Evolutionary conservation across 2,797 vertebrate genomes (phyloP), one percentile per base, ranked within the genome.

Genomic region (Hemibagrus guttatus): DNA sequence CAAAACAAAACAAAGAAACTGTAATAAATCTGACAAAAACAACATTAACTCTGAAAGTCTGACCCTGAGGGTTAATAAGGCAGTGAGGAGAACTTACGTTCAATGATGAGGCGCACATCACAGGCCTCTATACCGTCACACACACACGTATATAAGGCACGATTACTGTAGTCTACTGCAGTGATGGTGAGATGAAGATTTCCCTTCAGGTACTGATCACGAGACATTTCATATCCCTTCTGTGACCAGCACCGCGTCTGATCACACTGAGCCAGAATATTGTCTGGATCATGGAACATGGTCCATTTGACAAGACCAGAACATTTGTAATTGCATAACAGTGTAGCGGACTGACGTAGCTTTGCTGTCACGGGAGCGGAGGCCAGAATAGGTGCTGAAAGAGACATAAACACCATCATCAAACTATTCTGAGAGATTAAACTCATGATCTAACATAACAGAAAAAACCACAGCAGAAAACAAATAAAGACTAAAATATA

Each of bases 191-290:
- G 81, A 13, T 28, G 14, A 1, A 58, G 13, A 8, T 71, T 35
- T 16, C 81, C 81, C 42, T 17, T 28, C 42, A 56, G 46, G 46
- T 54, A 68, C n/a, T 83, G 9, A 28, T 71, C 81, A 83, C 31
- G 8, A 23, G 31, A 71, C n/a, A 71, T 6, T 12, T 83, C 11
- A 64, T 31, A 83, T 83, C 81, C 81, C 11, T 21, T 4, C 49
- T 39, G 11, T 31, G 39, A 23, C 3, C 19, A 16, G 52, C 81
- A 83, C 21, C 28, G 13, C 1, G 11, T 54, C n/a, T 69, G 64
- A 58, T 71, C 26, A 58, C 61, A 83, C 49, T 39, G 46, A 56
- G 64, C 49, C 64, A 83, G 26, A 8, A 39, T 13, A 23, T 83
- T 7, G 13, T 6, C 28, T 54, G 4, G 28, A 11, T 52, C 19